A percentile compares a stretch with the other conserved stretches of the same genome.
Evolutionary conservation across 2,113 vertebrate genomes (phyloP).

Genomic region (Sinocyclocheilus maitianheensis): DNA sequence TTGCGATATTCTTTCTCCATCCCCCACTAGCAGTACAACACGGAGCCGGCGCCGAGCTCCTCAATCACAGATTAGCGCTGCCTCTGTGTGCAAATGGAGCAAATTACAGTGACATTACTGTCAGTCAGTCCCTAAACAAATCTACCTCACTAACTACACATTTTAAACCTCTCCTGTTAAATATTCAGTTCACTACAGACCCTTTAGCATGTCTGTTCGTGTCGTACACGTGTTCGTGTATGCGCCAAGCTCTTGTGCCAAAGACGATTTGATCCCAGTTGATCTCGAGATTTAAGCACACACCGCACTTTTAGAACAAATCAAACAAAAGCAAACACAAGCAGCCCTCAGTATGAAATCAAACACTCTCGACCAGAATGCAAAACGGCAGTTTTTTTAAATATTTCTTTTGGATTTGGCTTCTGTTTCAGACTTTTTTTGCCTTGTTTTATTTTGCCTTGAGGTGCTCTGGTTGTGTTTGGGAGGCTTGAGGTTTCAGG

Average conservation of each 20-base stretch:
- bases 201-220: neutral
- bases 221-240: constrained; percentile 24
- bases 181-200: constrained; percentile 32
- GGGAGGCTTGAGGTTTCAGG: constrained; percentile 79
- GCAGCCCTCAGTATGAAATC: constrained; percentile 61
- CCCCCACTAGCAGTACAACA: constrained; percentile 47
- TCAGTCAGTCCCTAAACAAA: constrained; percentile 36
- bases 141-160: constrained; percentile 29
- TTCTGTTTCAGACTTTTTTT: constrained; percentile 12
- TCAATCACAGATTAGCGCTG: constrained; percentile 56
- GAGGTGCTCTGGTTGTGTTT: constrained; percentile 67
- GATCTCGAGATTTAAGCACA: constrained; percentile 35
- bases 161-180: constrained; percentile 11
- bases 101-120: constrained; percentile 58
- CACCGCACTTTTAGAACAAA: constrained; percentile 18
- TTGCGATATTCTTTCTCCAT: constrained; percentile 60
- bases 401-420: constrained; percentile 33
- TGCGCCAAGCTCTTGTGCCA: constrained; percentile 14
- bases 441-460: constrained; percentile 38
- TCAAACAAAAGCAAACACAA: constrained; percentile 46
- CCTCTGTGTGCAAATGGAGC: constrained; percentile 68
- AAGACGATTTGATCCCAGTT: constrained; percentile 17
- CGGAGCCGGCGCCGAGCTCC: constrained; percentile 12
- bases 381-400: constrained; percentile 40
- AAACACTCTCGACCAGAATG: constrained; percentile 41